phyloP scores from a whole-genome alignment of 2,797 vertebrate genomes.

The Cetoscarus ocellatus region DNA sequence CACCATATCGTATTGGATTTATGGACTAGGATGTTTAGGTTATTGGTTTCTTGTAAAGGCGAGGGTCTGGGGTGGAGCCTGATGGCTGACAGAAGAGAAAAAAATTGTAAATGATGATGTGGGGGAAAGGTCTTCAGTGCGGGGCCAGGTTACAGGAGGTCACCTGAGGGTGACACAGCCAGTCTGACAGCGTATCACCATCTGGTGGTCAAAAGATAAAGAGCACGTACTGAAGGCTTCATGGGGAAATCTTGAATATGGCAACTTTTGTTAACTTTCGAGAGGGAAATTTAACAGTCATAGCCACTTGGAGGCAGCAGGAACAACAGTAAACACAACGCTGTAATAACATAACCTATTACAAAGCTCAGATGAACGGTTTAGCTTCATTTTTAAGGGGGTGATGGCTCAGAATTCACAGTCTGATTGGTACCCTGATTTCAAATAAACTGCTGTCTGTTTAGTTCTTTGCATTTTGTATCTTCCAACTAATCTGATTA shows the following conservation, averaged over 20 bases:
- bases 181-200: constrained; percentile 40
- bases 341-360: too few species aligned
- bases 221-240: background rate
- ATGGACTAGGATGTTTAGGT: background rate
- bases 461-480: too few species aligned
- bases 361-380: too few species aligned
- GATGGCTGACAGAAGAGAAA: background rate
- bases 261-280: background rate
- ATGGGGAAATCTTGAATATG: background rate
- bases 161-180: constrained; percentile 8
- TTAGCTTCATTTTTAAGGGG: too few species aligned
- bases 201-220: constrained; percentile 38
- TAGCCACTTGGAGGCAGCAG: too few species aligned
- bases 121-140: constrained; percentile 24
- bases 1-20: background rate
- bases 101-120: background rate
- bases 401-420: too few species aligned
- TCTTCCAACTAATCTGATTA: too few species aligned
- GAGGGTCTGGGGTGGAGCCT: background rate
- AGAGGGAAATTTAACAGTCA: too few species aligned
- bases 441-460: too few species aligned
- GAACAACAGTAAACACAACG: too few species aligned
- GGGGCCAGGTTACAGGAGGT: constrained; percentile 22
- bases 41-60: background rate
- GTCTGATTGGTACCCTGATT: too few species aligned